A percentile compares a stretch with the other conserved stretches of the same genome.
phyloP scores from a whole-genome alignment of 2,888 invertebrate genomes.

The Ormia ochracea region DNA sequence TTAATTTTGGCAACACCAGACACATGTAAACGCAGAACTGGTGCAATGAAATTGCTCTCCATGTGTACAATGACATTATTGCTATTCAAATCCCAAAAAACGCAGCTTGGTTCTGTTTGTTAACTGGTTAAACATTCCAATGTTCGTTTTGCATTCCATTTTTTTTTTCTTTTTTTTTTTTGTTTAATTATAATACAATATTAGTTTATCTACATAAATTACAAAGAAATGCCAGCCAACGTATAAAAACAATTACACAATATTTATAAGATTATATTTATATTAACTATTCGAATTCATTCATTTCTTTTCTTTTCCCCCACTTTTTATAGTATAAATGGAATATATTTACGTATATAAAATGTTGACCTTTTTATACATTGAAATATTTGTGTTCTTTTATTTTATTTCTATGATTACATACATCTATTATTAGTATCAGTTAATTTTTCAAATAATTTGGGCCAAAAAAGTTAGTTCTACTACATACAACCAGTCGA shows the following conservation, averaged over 20 bases:
- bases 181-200: slow-evolving; percentile 44
- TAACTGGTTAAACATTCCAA: slow-evolving; percentile 55
- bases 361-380: slow-evolving; percentile 50
- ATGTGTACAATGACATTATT: slow-evolving; percentile 33
- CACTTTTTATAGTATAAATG: too few species aligned
- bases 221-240: slow-evolving; percentile 23
- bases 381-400: slow-evolving; percentile 25
- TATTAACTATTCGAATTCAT: slow-evolving; percentile 36
- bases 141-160: slow-evolving; percentile 50
- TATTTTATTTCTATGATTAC: slow-evolving; percentile 8
- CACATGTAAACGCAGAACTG: slow-evolving; percentile 88
- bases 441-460: slow-evolving; percentile 35
- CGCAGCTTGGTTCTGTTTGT: slow-evolving; percentile 61
- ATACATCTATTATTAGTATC: slow-evolving; percentile 41
- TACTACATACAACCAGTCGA: neutral
- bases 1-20: slow-evolving; percentile 97
- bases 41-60: neutral
- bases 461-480: slow-evolving; percentile 47
- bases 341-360: slow-evolving; percentile 28
- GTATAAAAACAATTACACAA: neutral
- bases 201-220: neutral
- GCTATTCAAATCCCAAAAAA: slow-evolving; percentile 62
- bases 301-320: slow-evolving; percentile 15
- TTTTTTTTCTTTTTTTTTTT: too few species aligned
- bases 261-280: slow-evolving; percentile 4